phyloP scores from a whole-genome alignment of 2,113 vertebrate species.

The Aegypius monachus region DNA sequence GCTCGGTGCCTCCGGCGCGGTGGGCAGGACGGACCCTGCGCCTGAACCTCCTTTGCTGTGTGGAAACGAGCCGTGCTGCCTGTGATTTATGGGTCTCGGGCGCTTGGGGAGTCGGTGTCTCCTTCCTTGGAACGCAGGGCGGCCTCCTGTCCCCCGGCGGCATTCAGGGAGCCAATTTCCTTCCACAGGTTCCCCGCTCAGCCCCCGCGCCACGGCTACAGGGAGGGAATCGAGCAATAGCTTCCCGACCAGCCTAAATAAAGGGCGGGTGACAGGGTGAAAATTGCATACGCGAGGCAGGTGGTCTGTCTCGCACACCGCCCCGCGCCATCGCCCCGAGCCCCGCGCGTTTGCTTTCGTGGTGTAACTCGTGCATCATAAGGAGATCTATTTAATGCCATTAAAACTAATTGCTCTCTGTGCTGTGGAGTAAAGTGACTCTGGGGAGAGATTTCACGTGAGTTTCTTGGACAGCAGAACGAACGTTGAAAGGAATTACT shows the following conservation, averaged over 20 bases:
- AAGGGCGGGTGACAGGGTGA: not conserved
- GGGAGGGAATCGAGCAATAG: not conserved
- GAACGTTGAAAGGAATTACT: not conserved
- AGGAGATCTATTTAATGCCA: not conserved
- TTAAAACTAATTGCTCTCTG: slow-evolving; percentile 13
- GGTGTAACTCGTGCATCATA: not conserved
- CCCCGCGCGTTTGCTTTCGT: not conserved
- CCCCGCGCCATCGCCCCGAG: not conserved
- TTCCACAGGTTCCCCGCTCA: not conserved
- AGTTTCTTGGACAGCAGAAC: not conserved
- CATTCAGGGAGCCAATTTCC: not conserved
- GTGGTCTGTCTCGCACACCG: not conserved
- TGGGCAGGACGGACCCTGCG: too few relatives aligned
- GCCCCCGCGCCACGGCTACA: accelerated
- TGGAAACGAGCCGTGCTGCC: not conserved
- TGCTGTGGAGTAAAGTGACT: not conserved
- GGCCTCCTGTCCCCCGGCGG: not conserved
- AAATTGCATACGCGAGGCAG: not conserved
- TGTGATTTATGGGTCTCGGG: not conserved
- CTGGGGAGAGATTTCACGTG: not conserved
- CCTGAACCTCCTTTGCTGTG: not conserved
- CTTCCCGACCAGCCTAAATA: not conserved
- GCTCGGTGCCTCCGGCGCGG: not conserved
- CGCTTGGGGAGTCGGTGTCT: not conserved
- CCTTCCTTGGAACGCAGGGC: accelerated